Percentiles rank a stretch among this genome's conserved stretches.
Evolutionary conservation across 1,140 invertebrate species (phyloP).

Genomic region (Camponotus pennsylvanicus): DNA sequence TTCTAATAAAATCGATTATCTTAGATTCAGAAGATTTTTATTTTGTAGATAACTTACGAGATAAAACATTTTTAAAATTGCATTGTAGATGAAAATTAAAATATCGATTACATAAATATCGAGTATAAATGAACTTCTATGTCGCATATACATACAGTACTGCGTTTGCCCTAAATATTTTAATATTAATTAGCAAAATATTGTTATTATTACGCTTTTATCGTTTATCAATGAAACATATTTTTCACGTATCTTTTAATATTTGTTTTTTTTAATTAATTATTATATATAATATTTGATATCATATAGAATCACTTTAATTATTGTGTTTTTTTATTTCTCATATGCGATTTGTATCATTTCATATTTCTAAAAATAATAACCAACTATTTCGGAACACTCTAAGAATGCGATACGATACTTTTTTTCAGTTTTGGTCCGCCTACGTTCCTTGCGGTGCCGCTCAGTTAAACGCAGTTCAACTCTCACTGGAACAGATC

Average conservation of each 20-base stretch:
- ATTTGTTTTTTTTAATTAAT: too few relatives aligned
- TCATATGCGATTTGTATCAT: background rate
- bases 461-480: conserved; percentile 93
- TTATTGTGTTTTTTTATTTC: background rate
- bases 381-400: background rate
- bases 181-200: too few relatives aligned
- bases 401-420: background rate
- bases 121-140: too few relatives aligned
- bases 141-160: too few relatives aligned
- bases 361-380: background rate
- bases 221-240: too few relatives aligned
- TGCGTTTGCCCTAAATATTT: too few relatives aligned
- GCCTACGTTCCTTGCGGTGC: conserved; percentile 95
- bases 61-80: conserved; percentile 9
- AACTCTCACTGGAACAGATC: conserved; percentile 94
- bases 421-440: conserved; percentile 92
- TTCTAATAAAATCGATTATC: background rate
- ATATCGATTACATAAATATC: background rate
- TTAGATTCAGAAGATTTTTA: background rate
- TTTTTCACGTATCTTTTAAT: too few relatives aligned
- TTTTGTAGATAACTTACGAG: background rate
- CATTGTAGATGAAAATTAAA: background rate
- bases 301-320: too few relatives aligned
- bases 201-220: too few relatives aligned
- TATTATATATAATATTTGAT: too few relatives aligned